A percentile compares a stretch with the other conserved stretches of the same genome.
Conservation (phyloP, 2,113 vertebrate genomes). For the Aegithalos caudatus region DNA sequence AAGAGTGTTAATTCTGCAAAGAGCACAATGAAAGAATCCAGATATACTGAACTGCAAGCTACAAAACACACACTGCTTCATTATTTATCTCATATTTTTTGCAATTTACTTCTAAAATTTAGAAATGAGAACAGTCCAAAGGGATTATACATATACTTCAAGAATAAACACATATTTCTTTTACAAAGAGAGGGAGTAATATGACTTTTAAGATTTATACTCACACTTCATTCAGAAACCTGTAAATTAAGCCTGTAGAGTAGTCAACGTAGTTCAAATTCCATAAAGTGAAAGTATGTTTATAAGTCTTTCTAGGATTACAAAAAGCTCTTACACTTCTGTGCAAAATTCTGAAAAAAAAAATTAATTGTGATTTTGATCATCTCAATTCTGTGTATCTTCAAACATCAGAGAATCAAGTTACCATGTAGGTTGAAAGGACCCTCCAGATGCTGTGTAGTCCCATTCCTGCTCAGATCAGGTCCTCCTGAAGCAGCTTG, state of each 20-base stretch:
- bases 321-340: not conserved
- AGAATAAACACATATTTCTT: not conserved
- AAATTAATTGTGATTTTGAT: not conserved
- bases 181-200: not conserved
- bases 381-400: not conserved
- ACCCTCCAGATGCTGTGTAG: not conserved
- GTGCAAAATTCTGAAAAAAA: not conserved
- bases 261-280: not conserved
- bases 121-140: not conserved
- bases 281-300: not conserved
- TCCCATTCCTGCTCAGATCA: not conserved
- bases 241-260: not conserved
- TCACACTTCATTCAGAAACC: not conserved
- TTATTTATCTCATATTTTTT: not conserved
- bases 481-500: not conserved
- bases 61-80: not conserved
- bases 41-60: not conserved
- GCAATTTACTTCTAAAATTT: not conserved
- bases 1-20: not conserved
- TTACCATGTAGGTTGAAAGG: not conserved
- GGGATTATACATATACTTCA: not conserved
- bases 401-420: not conserved
- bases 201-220: not conserved
- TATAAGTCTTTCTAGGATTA: not conserved
- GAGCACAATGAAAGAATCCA: not conserved